Base-by-base conservation (phyloP, 2,888 invertebrate genomes). In the Bursaphelenchus okinawaensis region DNA sequence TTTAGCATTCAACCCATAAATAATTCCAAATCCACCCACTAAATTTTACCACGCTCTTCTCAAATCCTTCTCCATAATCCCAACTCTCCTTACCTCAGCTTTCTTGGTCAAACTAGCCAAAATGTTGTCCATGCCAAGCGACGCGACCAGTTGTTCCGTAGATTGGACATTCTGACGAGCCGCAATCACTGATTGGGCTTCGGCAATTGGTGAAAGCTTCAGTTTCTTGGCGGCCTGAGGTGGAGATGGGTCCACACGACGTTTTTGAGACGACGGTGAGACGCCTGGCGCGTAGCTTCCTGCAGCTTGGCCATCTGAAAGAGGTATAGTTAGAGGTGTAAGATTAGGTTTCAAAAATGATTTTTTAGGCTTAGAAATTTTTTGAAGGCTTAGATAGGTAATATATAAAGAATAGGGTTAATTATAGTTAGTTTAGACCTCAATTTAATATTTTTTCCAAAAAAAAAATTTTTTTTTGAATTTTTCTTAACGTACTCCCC, bases 71-170 rank as follows among this genome's bases (percentile, higher is more conserved):
- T n/a, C n/a, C n/a, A n/a, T n/a, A n/a, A n/a, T n/a, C n/a, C n/a
- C n/a, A n/a, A n/a, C n/a, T n/a, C n/a, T n/a, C n/a, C 40, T 40
- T 4, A 40, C 40, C 40, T 40, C 40, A 40, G 40, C 12, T 40
- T n/a, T 12, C 40, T 40, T 40, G 40, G 40, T 40, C 12, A 40
- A 57, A 16, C n/a, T 57, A 4, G 28, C 40, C 28, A 57, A 19
- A 4, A 57, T 26, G 28, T 57, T 29, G 22, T 59, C 60, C 60
- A 59, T 59, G 19, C 60, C 60, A 29, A 59, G 60, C 9, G 60
- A 1, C 40, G 79, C 77, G 7, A 80, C 71, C 66, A 74, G 62
- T 51, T 74, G 69, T 16, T 71, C 63, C 55, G 74, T 74, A n/a
- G 74, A 75, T 65, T 69, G 72, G 51, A 70, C 67, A 26, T 73